phyloP scores from a whole-genome alignment of 2,797 vertebrate species.

The Astyanax mexicanus region DNA sequence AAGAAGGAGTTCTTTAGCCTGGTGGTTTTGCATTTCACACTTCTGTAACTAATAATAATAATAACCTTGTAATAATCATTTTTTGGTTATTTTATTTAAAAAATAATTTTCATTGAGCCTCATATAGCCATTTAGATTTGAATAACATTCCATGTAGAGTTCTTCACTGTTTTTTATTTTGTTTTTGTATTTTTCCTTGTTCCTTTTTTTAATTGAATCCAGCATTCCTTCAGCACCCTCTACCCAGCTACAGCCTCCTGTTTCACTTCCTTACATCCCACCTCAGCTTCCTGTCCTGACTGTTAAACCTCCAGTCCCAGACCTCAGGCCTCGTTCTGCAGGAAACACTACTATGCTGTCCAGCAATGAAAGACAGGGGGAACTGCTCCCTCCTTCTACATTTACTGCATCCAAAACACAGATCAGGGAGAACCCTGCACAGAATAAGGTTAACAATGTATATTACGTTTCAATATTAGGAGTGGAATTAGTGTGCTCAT shows the following conservation, averaged over 20 bases:
- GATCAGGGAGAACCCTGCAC: constrained; percentile 57
- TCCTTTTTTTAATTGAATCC: neutral
- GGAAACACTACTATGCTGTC: constrained; percentile 19
- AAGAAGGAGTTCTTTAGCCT: too few species aligned
- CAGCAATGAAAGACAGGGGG: constrained; percentile 52
- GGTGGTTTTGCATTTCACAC: too few species aligned
- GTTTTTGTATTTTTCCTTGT: constrained; percentile 16
- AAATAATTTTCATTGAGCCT: too few species aligned
- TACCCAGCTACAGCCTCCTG: neutral
- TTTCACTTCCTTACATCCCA: neutral
- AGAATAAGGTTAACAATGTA: neutral
- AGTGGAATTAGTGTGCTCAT: neutral
- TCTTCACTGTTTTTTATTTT: neutral
- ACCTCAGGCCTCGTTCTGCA: constrained; percentile 10
- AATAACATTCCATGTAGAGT: too few species aligned
- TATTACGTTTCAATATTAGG: neutral
- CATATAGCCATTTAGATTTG: too few species aligned
- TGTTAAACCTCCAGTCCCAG: neutral
- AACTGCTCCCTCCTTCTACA: constrained; percentile 78
- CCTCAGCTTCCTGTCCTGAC: constrained; percentile 15
- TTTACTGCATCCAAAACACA: constrained; percentile 65
- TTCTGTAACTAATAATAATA: too few species aligned
- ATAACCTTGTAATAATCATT: too few species aligned
- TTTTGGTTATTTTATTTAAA: too few species aligned
- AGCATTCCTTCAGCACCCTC: neutral